Base-by-base conservation (phyloP, 1,140 invertebrate species). In the Tetramorium simillimum region DNA sequence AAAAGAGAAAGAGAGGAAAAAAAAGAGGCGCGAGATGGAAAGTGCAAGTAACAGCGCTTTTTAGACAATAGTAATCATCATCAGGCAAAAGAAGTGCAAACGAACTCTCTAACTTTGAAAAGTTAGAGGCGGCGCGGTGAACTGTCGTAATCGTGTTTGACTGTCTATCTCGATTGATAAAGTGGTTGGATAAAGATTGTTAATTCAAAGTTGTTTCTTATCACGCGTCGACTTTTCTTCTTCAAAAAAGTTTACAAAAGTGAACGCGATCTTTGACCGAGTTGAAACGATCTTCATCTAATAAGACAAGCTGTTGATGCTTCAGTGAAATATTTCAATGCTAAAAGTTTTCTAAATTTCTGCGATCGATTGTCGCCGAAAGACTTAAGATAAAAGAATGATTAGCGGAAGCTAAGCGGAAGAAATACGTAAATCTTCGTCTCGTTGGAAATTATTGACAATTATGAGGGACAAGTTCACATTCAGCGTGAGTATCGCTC, bases 401-500 rank as follows among this genome's bases (percentile, higher is more conserved):
- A 46, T 46, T 43, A 14, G 43, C 10, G 28, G 14, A 37, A 67
- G 3, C 18, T 67, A 16, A 49, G 63, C 33, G 33, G 1, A 69
- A 70, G 49, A 5, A 69, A 70, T 24, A 58, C 24, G 14, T 73
- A 56, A 18, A 58, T 82, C 43, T 5, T 53, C 16, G 9, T 33
- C 62, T 16, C 16, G 9, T 18, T 43, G 40, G 14, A 58, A 65
- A 77, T 24, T 86, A 28, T 58, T 14, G n/a, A 33, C 37, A 69
- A 89, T 78, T 72, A 94, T 94, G 93, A 87, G 92, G 53, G 91
- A 93, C 58, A 94, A 93, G 76, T 93, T 93, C 76, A 82, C 90
- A 51, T 93, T 93, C 58, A 77, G 60, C 72, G 93, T 94, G 78
- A 94, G 93, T 93, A 51, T 46, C 14, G 12, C 16, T 43, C 33